Evolutionary conservation across 2,888 invertebrate species (phyloP).

Genomic region (Mermis nigrescens): DNA sequence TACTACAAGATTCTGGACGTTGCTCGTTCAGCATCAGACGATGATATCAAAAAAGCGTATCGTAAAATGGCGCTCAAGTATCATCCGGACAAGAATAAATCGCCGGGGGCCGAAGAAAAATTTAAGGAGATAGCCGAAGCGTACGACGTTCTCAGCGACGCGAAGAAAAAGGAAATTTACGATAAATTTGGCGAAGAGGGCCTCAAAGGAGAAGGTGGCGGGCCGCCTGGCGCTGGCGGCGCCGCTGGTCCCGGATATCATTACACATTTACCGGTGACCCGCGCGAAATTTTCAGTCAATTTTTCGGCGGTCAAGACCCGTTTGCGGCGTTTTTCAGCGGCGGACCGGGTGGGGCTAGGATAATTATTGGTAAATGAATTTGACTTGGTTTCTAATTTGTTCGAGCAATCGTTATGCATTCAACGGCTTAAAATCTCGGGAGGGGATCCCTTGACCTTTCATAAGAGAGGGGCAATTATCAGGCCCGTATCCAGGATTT

Average conservation of each 20-base stretch:
- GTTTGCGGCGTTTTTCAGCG: conserved; percentile 68
- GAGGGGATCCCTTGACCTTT: too few relatives aligned
- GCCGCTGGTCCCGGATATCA: conserved; percentile 42
- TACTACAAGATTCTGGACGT: conserved; percentile 86
- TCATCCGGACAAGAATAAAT: conserved; percentile 96
- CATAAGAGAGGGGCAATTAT: too few relatives aligned
- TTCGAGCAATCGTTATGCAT: too few relatives aligned
- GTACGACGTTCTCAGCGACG: conserved; percentile 85
- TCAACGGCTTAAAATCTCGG: too few relatives aligned
- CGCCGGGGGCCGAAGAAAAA: conserved; percentile 68
- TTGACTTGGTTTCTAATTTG: too few relatives aligned
- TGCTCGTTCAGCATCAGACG: conserved; percentile 63
- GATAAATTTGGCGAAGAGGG: conserved; percentile 83
- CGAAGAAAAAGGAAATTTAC: conserved; percentile 70
- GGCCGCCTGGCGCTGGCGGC: conserved; percentile 13
- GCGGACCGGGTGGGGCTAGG: conserved; percentile 41
- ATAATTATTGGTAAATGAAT: conserved; percentile 18
- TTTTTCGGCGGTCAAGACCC: conserved; percentile 89
- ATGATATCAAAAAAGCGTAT: conserved; percentile 51
- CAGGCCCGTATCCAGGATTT: too few relatives aligned
- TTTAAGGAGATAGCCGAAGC: conserved; percentile 71
- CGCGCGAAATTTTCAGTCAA: conserved; percentile 84
- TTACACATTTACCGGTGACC: conserved; percentile 83
- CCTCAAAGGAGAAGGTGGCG: conserved; percentile 44
- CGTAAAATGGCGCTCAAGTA: conserved; percentile 74